Conservation (phyloP, 2,888 invertebrate genomes). For the Chironomus tentans region DNA sequence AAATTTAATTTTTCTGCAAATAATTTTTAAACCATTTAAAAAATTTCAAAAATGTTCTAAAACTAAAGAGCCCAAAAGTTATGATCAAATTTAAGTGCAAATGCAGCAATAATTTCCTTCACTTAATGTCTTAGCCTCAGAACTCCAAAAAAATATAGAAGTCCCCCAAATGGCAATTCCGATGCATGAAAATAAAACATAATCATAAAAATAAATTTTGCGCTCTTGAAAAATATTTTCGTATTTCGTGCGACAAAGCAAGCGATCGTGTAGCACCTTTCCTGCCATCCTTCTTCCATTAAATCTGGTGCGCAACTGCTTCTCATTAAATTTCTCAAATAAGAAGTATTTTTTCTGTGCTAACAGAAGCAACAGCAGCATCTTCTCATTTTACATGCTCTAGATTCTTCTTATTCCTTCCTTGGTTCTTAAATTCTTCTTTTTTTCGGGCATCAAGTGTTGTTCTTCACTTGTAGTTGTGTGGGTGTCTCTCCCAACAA, state of each 20-base stretch:
- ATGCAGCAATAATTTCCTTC: too few relatives aligned
- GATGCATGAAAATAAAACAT: too few relatives aligned
- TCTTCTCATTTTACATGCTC: slow-evolving; percentile 21
- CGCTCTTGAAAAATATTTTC: background rate
- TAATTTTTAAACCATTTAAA: too few relatives aligned
- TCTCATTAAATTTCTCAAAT: background rate
- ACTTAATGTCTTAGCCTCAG: too few relatives aligned
- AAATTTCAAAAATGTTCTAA: too few relatives aligned
- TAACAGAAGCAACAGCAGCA: slow-evolving; percentile 4
- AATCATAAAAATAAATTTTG: background rate
- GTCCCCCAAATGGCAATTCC: too few relatives aligned
- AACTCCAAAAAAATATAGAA: too few relatives aligned
- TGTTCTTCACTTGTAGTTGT: background rate
- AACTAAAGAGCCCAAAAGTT: too few relatives aligned
- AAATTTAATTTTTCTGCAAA: too few relatives aligned
- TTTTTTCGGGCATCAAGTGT: background rate
- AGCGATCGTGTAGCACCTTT: slow-evolving; percentile 19
- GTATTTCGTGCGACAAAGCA: background rate
- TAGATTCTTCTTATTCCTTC: background rate
- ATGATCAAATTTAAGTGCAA: too few relatives aligned
- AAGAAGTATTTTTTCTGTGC: background rate
- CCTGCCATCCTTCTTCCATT: background rate
- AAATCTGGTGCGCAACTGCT: slow-evolving; percentile 22
- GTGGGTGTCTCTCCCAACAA: background rate
- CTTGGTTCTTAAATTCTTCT: background rate